phyloP scores from a whole-genome alignment of 2,888 invertebrate genomes.

The Gymnoscelis rufifasciata region DNA sequence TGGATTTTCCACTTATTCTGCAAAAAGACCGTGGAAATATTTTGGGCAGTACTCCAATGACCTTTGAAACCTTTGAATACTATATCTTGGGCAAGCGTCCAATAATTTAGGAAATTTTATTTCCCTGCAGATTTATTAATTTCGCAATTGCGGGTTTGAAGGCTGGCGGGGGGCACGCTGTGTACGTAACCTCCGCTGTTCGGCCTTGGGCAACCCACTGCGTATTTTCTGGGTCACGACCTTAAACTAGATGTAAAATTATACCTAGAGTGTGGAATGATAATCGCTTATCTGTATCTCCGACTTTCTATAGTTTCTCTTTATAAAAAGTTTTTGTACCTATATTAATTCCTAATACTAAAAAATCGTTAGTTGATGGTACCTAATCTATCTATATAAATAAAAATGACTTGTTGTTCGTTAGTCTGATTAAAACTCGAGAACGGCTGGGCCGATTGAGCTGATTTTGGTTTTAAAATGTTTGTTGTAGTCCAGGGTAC shows the following conservation, averaged over 20 bases:
- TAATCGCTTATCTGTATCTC: not conserved
- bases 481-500: too few species aligned
- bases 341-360: too few species aligned
- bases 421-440: too few species aligned
- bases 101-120: conserved; percentile 1
- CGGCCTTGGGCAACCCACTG: not conserved
- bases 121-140: conserved; percentile 1
- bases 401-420: too few species aligned
- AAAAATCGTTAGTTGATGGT: too few species aligned
- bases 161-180: not conserved
- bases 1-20: not conserved
- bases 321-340: too few species aligned
- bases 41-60: conserved; percentile 24
- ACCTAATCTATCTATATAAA: too few species aligned
- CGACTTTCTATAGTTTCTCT: not conserved
- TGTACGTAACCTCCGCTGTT: not conserved
- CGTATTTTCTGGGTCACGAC: conserved; percentile 1
- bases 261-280: not conserved
- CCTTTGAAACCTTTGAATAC: conserved; percentile 8
- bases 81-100: conserved; percentile 24
- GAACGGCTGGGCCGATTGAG: too few species aligned
- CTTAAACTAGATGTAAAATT: not conserved
- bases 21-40: conserved; percentile 16
- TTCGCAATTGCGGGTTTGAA: not conserved
- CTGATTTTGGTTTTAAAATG: too few species aligned